These are phyloP conservation scores for Periphyllus acericola DNA, from an alignment of 2,888 invertebrate species.

Conservation along the genomic window DNA sequence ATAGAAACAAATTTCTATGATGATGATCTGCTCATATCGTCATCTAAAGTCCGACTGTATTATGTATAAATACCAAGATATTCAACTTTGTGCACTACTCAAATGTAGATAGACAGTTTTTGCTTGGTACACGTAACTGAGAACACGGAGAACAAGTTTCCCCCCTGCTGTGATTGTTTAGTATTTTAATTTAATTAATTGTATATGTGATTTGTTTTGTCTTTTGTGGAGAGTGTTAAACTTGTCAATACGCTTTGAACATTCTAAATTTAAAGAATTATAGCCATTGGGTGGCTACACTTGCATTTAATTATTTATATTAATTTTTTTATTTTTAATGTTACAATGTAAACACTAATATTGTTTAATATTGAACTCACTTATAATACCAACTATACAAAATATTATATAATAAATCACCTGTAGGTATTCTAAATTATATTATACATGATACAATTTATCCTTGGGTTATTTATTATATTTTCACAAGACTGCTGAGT, in stretches of 20 bases:
- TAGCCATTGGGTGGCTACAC: background rate
- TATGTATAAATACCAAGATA: slow-evolving; percentile 77
- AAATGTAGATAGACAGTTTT: slow-evolving; percentile 25
- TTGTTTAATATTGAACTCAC: background rate
- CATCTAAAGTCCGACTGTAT: slow-evolving; percentile 93
- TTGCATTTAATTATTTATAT: background rate
- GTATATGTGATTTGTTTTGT: slow-evolving; percentile 17
- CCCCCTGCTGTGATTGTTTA: slow-evolving; percentile 47
- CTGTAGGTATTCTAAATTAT: background rate
- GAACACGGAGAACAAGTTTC: slow-evolving; percentile 31
- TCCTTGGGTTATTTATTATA: background rate
- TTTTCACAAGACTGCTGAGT: background rate
- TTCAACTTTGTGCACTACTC: slow-evolving; percentile 16
- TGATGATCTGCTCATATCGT: slow-evolving; percentile 91
- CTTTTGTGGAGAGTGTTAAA: background rate
- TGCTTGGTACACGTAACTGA: slow-evolving; percentile 27
- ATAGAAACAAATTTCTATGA: slow-evolving; percentile 98
- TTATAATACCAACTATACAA: background rate
- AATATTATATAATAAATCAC: slow-evolving; percentile 2
- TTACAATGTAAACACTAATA: slow-evolving; percentile 12
- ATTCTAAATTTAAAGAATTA: background rate
- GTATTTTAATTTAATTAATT: slow-evolving; percentile 28
- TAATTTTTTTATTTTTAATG: slow-evolving; percentile 2
- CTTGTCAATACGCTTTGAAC: background rate
- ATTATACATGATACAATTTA: background rate